Base-by-base conservation (phyloP, 2,888 invertebrate genomes). In the Campaea margaritaria region DNA sequence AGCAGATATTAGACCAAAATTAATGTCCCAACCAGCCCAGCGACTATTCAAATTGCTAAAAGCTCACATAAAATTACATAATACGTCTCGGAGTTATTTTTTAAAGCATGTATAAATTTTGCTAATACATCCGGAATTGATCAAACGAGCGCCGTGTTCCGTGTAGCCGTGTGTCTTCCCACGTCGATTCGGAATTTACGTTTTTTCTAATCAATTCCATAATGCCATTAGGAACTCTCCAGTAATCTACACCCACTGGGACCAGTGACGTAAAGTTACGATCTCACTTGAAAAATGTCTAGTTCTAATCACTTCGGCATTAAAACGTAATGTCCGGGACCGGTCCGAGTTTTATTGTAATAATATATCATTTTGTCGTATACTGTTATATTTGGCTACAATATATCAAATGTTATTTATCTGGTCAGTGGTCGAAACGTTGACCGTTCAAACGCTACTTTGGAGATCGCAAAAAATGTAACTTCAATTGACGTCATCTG, bases 401-500 rank as follows among this genome's bases (percentile, higher is more conserved):
- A 87, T 88, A 81, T 82, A 84, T 87, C 85, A 83, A 84, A 67
- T 64, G 77, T 87, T 83, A 89, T 91, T 89, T 89, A 89, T 88
- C 79, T 84, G 85, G 82, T 87, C 89, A 84, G 72, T 65, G 67
- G 58, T 39, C 66, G 68, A 64, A 72, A 77, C 81, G 82, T 74
- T 85, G 83, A 86, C 85, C 84, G 82, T 78, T 82, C 79, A 81
- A 52, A 59, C 47, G 57, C 39, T 63, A 57, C 53, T 68, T 56
- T 56, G 36, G 38, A 10, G 27, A 21, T 36, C 53, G 61, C 55
- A 64, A 64, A 66, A 66, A 65, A 49, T 62, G 34, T 34, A 52
- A 44, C 41, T 56, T 61, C n/a, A 21, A 57, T 63, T 64, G 55
- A 56, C 64, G 61, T 64, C 58, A 60, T 54, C 34, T 48, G 42